phyloP scores from a whole-genome alignment of 1,140 invertebrate species.

The Antheraea pernyi region DNA sequence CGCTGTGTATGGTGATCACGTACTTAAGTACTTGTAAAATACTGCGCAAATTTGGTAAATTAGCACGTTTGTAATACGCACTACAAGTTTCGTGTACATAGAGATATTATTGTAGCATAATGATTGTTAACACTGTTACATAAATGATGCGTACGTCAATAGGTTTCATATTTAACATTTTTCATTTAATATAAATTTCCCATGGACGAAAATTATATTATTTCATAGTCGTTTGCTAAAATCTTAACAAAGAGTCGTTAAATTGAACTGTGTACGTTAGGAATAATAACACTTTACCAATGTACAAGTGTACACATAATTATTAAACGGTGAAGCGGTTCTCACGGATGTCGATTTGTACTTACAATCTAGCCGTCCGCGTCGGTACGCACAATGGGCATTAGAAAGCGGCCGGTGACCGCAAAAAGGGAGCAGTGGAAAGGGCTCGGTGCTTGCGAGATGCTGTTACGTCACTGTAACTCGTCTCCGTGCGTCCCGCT shows the following conservation, averaged over 20 bases:
- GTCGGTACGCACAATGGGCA: conserved; percentile 59
- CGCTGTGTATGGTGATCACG: conserved; percentile 26
- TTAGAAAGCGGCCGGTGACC: conserved; percentile 73
- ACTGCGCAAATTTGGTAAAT: conserved; percentile 23
- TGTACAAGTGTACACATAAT: conserved; percentile 41
- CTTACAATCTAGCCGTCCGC: conserved; percentile 49
- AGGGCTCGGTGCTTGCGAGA: conserved; percentile 65
- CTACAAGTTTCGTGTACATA: conserved; percentile 10
- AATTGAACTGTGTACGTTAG: too few species aligned
- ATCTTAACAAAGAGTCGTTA: too few species aligned
- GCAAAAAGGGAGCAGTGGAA: conserved; percentile 70
- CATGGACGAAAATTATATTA: too few species aligned
- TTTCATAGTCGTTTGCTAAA: too few species aligned
- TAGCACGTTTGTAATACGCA: conserved; percentile 21
- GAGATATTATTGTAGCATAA: too few species aligned
- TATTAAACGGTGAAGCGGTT: conserved; percentile 44
- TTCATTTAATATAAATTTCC: too few species aligned
- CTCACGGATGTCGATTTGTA: conserved; percentile 66
- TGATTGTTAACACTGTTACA: too few species aligned
- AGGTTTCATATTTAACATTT: too few species aligned
- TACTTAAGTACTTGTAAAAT: conserved; percentile 14
- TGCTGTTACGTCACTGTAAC: conserved; percentile 60
- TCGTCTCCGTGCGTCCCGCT: conserved; percentile 23
- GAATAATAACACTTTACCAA: conserved; percentile 19
- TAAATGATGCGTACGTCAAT: too few species aligned